A percentile compares a stretch with the other conserved stretches of the same genome.
Evolutionary conservation across 2,888 invertebrate genomes (phyloP).

Genomic region (Teinopalpus imperialis): DNA sequence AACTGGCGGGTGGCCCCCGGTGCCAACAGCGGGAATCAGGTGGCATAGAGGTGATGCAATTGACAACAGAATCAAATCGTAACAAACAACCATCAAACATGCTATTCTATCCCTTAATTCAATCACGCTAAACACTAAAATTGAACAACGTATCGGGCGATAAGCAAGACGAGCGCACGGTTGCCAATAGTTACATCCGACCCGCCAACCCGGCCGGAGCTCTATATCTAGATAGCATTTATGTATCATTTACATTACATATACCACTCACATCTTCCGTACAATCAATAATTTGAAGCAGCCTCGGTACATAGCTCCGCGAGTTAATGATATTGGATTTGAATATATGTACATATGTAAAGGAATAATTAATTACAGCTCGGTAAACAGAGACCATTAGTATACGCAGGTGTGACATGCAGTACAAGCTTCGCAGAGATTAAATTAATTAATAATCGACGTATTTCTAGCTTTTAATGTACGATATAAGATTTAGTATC

Average conservation of each 20-base stretch:
- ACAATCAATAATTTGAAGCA: constrained; percentile 32
- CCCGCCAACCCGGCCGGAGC: constrained; percentile 37
- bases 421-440: neutral
- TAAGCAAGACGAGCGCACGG: constrained; percentile 31
- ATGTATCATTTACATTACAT: constrained; percentile 35
- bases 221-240: constrained; percentile 31
- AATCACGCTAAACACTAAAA: constrained; percentile 32
- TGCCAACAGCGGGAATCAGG: constrained; percentile 45
- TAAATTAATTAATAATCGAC: constrained; percentile 12
- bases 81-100: constrained; percentile 30
- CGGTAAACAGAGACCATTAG: constrained; percentile 13
- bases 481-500: too few relatives aligned
- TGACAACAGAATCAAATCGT: constrained; percentile 39
- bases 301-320: constrained; percentile 11
- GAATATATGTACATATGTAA: constrained; percentile 12
- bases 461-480: too few relatives aligned
- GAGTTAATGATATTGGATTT: constrained; percentile 9
- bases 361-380: constrained; percentile 17
- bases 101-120: constrained; percentile 35
- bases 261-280: constrained; percentile 22
- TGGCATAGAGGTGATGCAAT: constrained; percentile 45
- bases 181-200: constrained; percentile 54
- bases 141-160: constrained; percentile 25
- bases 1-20: constrained; percentile 37
- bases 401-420: constrained; percentile 9